Percentiles rank a stretch among this genome's conserved stretches.
phyloP scores from a whole-genome alignment of 2,888 invertebrate genomes.

The Sceliomorpha sp. region DNA sequence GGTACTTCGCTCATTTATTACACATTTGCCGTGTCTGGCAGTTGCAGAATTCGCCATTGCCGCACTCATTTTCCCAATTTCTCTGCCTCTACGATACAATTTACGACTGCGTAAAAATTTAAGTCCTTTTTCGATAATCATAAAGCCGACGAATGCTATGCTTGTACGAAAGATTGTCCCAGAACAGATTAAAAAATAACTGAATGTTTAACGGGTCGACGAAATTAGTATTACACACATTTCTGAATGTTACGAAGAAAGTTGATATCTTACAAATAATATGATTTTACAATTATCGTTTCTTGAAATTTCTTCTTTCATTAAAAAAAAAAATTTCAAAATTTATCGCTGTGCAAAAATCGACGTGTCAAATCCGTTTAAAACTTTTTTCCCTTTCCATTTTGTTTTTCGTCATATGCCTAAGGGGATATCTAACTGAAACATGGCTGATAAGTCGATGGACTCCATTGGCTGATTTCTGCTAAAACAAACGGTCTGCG shows the following conservation, averaged over 20 bases:
- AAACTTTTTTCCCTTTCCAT: too few species aligned
- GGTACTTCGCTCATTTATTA: conserved; percentile 52
- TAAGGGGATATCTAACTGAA: too few species aligned
- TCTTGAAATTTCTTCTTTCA: background rate
- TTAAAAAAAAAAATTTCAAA: background rate
- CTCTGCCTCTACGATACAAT: conserved; percentile 45
- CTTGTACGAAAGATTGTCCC: conserved; percentile 24
- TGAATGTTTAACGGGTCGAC: too few species aligned
- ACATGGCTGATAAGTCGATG: too few species aligned
- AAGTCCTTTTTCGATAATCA: conserved; percentile 48
- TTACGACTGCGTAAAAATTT: conserved; percentile 51
- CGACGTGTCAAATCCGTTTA: background rate
- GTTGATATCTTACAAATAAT: too few species aligned
- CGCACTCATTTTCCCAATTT: conserved; percentile 51
- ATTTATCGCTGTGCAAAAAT: background rate
- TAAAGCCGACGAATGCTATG: conserved; percentile 34
- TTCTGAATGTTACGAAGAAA: too few species aligned
- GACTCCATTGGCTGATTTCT: too few species aligned
- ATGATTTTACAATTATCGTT: too few species aligned
- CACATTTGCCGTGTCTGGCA: conserved; percentile 37
- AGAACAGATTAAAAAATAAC: too few species aligned
- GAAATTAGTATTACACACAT: too few species aligned
- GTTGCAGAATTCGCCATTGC: conserved; percentile 46
- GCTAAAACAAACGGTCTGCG: background rate
- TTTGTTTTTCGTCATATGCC: too few species aligned